Evolutionary conservation across 2,888 invertebrate genomes (phyloP).

Genomic region (Argyresthia albistria): DNA sequence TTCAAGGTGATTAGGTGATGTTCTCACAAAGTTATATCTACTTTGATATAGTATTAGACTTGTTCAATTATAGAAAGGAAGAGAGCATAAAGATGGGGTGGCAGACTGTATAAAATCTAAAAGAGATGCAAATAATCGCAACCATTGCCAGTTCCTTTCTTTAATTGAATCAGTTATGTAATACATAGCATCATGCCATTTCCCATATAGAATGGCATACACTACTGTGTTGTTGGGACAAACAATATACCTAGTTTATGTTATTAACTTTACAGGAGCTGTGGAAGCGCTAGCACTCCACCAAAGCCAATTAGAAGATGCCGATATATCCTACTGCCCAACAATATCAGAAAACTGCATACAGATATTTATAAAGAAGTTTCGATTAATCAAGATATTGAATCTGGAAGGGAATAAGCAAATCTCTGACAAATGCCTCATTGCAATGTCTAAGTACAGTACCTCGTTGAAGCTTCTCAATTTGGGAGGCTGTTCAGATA

Average conservation of each 20-base stretch:
- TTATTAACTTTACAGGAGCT: slow-evolving; percentile 47
- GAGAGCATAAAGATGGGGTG: too few relatives aligned
- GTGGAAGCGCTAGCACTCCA: slow-evolving; percentile 76
- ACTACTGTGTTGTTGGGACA: too few relatives aligned
- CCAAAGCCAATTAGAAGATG: slow-evolving; percentile 71
- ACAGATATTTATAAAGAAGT: slow-evolving; percentile 71
- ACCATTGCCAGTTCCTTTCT: too few relatives aligned
- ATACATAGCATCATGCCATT: too few relatives aligned
- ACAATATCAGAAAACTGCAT: slow-evolving; percentile 69
- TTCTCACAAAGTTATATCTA: too few relatives aligned
- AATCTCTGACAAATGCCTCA: slow-evolving; percentile 71
- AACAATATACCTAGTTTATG: slow-evolving; percentile 20
- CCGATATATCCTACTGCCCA: slow-evolving; percentile 73
- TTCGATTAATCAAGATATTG: slow-evolving; percentile 57
- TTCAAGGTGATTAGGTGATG: too few relatives aligned
- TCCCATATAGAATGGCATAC: too few relatives aligned
- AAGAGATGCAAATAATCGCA: too few relatives aligned
- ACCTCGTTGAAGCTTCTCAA: slow-evolving; percentile 70
- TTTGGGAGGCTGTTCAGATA: slow-evolving; percentile 73
- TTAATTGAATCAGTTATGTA: too few relatives aligned
- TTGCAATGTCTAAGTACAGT: slow-evolving; percentile 71
- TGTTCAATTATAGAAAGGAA: too few relatives aligned
- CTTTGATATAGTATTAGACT: too few relatives aligned
- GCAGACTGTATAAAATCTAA: too few relatives aligned
- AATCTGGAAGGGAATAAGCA: slow-evolving; percentile 75